Evolutionary conservation across 2,113 vertebrate genomes (phyloP).

Genomic region (Pitta sordida): DNA sequence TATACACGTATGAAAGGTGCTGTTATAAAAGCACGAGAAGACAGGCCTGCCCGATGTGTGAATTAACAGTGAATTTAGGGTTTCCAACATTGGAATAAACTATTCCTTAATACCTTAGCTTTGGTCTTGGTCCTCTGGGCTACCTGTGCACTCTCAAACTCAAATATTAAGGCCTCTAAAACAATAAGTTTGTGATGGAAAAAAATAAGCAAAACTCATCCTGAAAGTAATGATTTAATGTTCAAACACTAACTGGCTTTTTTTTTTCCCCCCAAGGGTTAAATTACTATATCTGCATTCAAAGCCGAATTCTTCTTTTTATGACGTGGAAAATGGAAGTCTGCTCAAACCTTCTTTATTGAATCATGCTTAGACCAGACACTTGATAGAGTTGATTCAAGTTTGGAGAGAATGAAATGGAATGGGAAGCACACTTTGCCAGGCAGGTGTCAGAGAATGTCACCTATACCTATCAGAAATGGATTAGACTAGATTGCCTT

Average conservation of each 20-base stretch:
- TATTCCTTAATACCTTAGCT: background rate
- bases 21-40: background rate
- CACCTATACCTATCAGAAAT: background rate
- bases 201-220: background rate
- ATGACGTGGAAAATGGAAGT: background rate
- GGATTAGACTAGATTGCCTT: background rate
- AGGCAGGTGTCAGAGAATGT: background rate
- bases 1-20: background rate
- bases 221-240: background rate
- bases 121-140: background rate
- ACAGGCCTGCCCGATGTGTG: background rate
- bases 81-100: background rate
- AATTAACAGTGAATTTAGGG: background rate
- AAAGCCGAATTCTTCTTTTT: background rate
- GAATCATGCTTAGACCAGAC: background rate
- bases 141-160: background rate
- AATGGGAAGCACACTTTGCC: background rate
- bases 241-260: background rate
- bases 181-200: background rate
- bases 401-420: background rate
- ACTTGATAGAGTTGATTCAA: background rate
- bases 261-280: background rate
- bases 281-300: background rate
- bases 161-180: background rate
- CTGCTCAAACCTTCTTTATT: background rate